Percentiles rank a stretch among this genome's conserved stretches.
Conservation (phyloP, 2,113 vertebrate species). For the Lampris incognitus region DNA sequence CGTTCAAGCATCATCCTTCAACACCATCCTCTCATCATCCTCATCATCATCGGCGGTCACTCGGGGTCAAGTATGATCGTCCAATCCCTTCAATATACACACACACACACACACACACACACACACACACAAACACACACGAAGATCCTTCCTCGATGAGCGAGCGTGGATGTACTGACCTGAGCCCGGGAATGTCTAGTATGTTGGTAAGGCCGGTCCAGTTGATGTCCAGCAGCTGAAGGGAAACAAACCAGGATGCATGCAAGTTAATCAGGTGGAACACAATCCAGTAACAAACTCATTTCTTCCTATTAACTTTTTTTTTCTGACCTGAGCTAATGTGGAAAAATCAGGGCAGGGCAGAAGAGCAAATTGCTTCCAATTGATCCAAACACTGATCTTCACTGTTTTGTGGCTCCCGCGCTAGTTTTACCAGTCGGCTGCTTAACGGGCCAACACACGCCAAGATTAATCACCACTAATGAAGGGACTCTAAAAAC, state of each 20-base stretch:
- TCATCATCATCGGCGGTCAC: too few relatives aligned
- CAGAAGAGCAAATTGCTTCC: slow-evolving; percentile 19
- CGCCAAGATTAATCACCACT: slow-evolving; percentile 26
- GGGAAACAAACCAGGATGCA: slow-evolving; percentile 26
- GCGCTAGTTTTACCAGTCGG: slow-evolving; percentile 12
- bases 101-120: neutral
- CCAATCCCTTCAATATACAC: too few relatives aligned
- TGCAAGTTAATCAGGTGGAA: neutral
- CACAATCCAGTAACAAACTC: neutral
- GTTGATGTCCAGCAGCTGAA: slow-evolving; percentile 94
- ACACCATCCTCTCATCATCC: too few relatives aligned
- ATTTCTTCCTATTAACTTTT: neutral
- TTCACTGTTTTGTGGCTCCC: slow-evolving; percentile 25
- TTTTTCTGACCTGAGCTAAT: neutral
- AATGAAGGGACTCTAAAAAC: neutral
- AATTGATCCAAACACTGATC: slow-evolving; percentile 28
- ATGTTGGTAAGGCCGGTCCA: slow-evolving; percentile 98
- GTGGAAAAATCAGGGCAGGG: neutral
- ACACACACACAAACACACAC: slow-evolving; percentile 9
- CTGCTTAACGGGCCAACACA: slow-evolving; percentile 20
- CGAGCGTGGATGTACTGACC: slow-evolving; percentile 83
- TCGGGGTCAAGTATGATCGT: too few relatives aligned
- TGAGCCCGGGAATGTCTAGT: slow-evolving; percentile 95
- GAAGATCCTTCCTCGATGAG: neutral
- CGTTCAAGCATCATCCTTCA: too few relatives aligned